These are phyloP conservation scores for Erebia aethiops DNA, from an alignment of 2,888 invertebrate species.

Conservation along the genomic window DNA sequence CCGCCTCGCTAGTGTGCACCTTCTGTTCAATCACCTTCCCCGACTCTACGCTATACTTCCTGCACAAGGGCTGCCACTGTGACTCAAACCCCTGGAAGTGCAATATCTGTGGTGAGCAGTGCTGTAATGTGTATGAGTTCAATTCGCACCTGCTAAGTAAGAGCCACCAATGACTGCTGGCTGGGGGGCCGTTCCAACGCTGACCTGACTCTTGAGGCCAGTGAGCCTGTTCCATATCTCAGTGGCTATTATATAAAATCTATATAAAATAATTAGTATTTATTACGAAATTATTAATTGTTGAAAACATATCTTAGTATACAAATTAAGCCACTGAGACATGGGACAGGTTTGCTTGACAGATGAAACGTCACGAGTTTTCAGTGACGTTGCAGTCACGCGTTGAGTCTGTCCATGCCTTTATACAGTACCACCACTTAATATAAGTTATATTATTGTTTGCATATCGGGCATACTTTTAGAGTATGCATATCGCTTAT, in stretches of 20 bases:
- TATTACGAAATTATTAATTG: no score
- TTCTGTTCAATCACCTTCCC: slow-evolving; percentile 98
- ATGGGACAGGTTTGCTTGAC: no score
- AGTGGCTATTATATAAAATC: no score
- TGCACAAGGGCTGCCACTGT: slow-evolving; percentile 99
- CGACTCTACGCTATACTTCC: slow-evolving; percentile 97
- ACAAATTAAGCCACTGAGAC: no score
- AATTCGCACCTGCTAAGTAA: slow-evolving; percentile 97
- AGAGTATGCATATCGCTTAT: no score
- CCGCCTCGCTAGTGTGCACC: slow-evolving; percentile 88
- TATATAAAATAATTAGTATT: no score
- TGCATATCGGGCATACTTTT: background rate
- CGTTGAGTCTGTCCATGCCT: background rate
- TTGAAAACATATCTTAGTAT: no score
- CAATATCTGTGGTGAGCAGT: slow-evolving; percentile 98
- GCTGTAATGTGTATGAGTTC: slow-evolving; percentile 97
- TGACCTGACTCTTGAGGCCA: slow-evolving; percentile 57
- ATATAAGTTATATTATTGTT: slow-evolving; percentile 1
- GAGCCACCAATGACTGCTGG: slow-evolving; percentile 90
- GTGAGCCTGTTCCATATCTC: background rate
- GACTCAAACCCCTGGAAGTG: slow-evolving; percentile 98
- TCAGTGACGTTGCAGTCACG: background rate
- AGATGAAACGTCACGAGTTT: no score
- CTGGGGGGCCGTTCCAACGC: slow-evolving; percentile 76
- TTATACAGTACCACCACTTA: slow-evolving; percentile 6